Percentiles rank a stretch among this genome's conserved stretches.
These are phyloP conservation scores for Sphaeridia pumilis DNA, from an alignment of 2,888 invertebrate species.

Conservation along the genomic window DNA sequence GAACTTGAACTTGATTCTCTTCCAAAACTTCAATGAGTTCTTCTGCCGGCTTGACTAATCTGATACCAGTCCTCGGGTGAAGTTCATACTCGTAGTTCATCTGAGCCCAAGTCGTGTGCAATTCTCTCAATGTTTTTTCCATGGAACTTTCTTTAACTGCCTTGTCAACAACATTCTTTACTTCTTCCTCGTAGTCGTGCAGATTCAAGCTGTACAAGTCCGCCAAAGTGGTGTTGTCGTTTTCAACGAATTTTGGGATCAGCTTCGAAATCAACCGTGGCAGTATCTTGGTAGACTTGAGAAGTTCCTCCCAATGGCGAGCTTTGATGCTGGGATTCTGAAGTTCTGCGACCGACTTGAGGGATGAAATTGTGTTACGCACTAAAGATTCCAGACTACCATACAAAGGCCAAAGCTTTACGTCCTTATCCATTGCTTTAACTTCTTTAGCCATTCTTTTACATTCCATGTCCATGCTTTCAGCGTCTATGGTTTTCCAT, in stretches of 20 bases:
- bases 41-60: slow-evolving; percentile 77
- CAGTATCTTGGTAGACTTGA: slow-evolving; percentile 77
- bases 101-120: slow-evolving; percentile 79
- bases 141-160: slow-evolving; percentile 98
- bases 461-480: slow-evolving; percentile 97
- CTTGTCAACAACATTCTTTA: slow-evolving; percentile 93
- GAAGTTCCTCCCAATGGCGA: slow-evolving; percentile 92
- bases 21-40: slow-evolving; percentile 93
- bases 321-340: slow-evolving; percentile 94
- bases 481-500: slow-evolving; percentile 93
- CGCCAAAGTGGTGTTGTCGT: slow-evolving; percentile 77
- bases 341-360: slow-evolving; percentile 85
- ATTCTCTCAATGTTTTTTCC: slow-evolving; percentile 85
- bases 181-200: slow-evolving; percentile 95
- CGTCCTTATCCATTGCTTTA: slow-evolving; percentile 83
- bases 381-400: slow-evolving; percentile 76
- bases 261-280: slow-evolving; percentile 4
- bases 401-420: slow-evolving; percentile 89
- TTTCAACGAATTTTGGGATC: slow-evolving; percentile 69
- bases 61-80: slow-evolving; percentile 73
- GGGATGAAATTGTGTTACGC: slow-evolving; percentile 89
- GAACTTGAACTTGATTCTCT: slow-evolving; percentile 93
- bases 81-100: slow-evolving; percentile 85
- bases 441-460: slow-evolving; percentile 95
- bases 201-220: slow-evolving; percentile 82